Percentiles rank a stretch among this genome's conserved stretches.
phyloP scores from a whole-genome alignment of 2,797 vertebrate species.

The Phoebastria nigripes region DNA sequence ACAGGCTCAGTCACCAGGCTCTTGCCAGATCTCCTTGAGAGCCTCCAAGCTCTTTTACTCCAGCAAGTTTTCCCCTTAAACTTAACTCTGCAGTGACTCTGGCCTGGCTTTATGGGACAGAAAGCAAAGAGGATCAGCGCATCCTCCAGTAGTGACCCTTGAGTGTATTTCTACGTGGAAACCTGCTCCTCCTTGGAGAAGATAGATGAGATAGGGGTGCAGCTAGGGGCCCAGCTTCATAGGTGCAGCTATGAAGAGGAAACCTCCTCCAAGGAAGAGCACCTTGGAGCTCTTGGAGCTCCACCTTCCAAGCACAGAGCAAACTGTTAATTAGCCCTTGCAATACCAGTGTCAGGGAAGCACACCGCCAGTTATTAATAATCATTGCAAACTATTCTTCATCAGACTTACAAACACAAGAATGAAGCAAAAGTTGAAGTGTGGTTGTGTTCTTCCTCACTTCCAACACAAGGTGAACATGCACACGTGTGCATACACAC shows the following conservation, averaged over 20 bases:
- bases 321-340: neutral
- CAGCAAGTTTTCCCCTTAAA: neutral
- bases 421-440: neutral
- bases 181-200: neutral
- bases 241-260: neutral
- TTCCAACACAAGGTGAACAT: neutral
- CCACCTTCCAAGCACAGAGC: neutral
- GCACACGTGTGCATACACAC: fast-evolving
- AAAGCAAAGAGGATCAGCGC: neutral
- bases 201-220: neutral
- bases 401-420: neutral
- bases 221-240: neutral
- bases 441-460: neutral
- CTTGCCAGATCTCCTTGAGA: neutral
- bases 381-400: neutral
- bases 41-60: neutral
- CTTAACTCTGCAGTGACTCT: neutral
- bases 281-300: neutral
- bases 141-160: neutral
- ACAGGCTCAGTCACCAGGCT: neutral
- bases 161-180: neutral
- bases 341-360: neutral
- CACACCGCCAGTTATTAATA: neutral
- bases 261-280: neutral
- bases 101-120: neutral